Evolutionary conservation across 92 coral and sea anemone genomes (phyloP), one percentile per base, ranked within the genome.

Genomic region (Micromussa lordhowensis): DNA sequence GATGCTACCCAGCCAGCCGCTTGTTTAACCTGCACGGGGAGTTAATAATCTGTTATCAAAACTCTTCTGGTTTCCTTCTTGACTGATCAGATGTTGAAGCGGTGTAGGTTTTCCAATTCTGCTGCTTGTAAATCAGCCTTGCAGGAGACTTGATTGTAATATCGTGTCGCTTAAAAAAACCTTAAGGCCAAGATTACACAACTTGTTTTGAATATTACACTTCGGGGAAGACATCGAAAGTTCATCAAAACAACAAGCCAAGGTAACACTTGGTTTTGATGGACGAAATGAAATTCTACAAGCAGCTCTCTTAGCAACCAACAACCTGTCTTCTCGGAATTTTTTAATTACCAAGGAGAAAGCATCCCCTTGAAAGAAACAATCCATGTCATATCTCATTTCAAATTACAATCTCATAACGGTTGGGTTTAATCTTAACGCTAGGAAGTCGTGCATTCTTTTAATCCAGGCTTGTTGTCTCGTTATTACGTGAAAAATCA

Each of bases 101-200:
- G 44, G 28, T 12, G 49, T 34, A 74, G 35, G 64, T 40, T 70
- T 83, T 54, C 51, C 77, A 83, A 34, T 30, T 83, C 12, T 38
- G 73, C 75, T 35, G 64, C 28, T n/a, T 40, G 74, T 75, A 17
- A 44, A 76, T 74, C 76, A 22, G 36, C 88, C 9, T 59, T 30
- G 83, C 89, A 86, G 89, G 89, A 77, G 89, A 77, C 75, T 28
- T 32, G 24, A 77, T 15, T 13, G 17, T 36, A 61, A 85, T 75
- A 85, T 85, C 88, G 51, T 30, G 76, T 64, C 55, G 75, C 88
- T 85, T 59, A 77, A 77, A 58, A 75, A 59, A 44, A 55, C 18
- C 29, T 48, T 21, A 38, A 84, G 57, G 71, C 88, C 88, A 73
- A 59, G 77, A 74, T 73, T 84, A 84, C 35, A 31, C 1, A 28